phyloP scores from a whole-genome alignment of 2,888 invertebrate genomes.

The Aromia moschata region DNA sequence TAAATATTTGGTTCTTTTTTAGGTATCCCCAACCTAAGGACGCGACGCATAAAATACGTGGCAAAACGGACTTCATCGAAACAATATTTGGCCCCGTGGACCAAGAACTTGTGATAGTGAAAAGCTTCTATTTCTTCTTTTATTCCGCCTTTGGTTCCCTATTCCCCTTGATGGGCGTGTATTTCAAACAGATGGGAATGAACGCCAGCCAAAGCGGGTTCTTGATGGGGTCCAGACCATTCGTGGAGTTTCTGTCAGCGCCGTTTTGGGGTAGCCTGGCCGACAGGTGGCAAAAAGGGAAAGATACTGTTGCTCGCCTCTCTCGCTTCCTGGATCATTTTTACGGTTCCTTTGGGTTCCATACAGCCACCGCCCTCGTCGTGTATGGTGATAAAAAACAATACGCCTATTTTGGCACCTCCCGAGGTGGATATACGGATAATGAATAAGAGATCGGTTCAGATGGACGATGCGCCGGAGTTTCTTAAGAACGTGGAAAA shows the following conservation, averaged over 20 bases:
- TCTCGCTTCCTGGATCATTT: conserved; percentile 94
- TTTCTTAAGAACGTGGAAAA: background rate
- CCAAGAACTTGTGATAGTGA: conserved; percentile 92
- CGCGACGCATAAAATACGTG: conserved; percentile 89
- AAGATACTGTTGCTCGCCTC: conserved; percentile 89
- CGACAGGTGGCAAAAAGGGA: conserved; percentile 84
- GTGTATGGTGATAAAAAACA: conserved; percentile 78
- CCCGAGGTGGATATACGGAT: conserved; percentile 65
- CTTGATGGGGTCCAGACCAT: conserved; percentile 94
- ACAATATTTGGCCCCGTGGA: conserved; percentile 85
- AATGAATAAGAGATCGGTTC: conserved; percentile 65
- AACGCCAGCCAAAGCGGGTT: conserved; percentile 95
- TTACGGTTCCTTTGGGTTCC: conserved; percentile 95
- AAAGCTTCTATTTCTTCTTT: conserved; percentile 99
- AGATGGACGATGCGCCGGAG: conserved; percentile 32
- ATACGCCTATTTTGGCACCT: conserved; percentile 71
- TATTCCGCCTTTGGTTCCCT: conserved; percentile 98
- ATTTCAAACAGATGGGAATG: conserved; percentile 98
- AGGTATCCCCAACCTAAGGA: conserved; percentile 89
- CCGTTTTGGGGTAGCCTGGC: conserved; percentile 98
- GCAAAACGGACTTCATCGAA: conserved; percentile 85
- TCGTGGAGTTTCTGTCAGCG: conserved; percentile 96
- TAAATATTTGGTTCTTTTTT: conserved; percentile 43
- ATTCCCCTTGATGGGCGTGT: conserved; percentile 98
- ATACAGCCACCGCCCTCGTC: conserved; percentile 93